Percentiles rank a stretch among this genome's conserved stretches.
These are phyloP conservation scores for Pelvicachromis taeniatus DNA, from an alignment of 2,113 vertebrate species.

Conservation along the genomic window DNA sequence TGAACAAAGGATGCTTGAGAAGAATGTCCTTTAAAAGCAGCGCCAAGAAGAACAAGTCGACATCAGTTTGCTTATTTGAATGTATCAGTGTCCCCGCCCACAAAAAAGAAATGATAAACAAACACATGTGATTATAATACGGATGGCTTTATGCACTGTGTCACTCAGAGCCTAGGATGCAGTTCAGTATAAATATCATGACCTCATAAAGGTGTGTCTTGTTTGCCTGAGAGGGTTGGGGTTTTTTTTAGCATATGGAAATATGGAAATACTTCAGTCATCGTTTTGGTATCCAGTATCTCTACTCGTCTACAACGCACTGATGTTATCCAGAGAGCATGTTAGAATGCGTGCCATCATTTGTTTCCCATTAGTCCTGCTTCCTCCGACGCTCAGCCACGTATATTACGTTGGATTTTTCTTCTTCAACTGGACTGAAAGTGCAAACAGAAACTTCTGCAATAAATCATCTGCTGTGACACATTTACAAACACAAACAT, in stretches of 20 bases:
- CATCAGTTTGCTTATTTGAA: neutral
- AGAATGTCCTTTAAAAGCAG: neutral
- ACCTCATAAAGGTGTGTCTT: neutral
- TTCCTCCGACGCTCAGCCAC: neutral
- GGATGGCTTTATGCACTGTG: neutral
- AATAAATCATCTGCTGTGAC: neutral
- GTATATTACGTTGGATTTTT: accelerated
- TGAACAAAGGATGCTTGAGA: neutral
- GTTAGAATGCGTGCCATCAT: neutral
- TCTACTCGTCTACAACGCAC: neutral
- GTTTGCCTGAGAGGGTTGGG: neutral
- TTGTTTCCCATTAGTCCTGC: neutral
- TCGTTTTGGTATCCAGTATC: neutral
- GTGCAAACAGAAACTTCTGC: neutral
- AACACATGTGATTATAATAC: neutral
- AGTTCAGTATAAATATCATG: neutral
- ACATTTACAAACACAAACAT: neutral
- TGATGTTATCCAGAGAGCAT: neutral
- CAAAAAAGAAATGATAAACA: neutral
- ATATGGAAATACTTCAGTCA: neutral
- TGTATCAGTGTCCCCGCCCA: neutral
- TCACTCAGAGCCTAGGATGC: neutral
- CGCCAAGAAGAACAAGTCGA: neutral
- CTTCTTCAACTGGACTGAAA: neutral
- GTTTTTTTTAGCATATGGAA: neutral